Percentiles rank a stretch among this genome's conserved stretches.
Conservation (phyloP, 2,888 invertebrate genomes). For the Darwinula stevensoni region DNA sequence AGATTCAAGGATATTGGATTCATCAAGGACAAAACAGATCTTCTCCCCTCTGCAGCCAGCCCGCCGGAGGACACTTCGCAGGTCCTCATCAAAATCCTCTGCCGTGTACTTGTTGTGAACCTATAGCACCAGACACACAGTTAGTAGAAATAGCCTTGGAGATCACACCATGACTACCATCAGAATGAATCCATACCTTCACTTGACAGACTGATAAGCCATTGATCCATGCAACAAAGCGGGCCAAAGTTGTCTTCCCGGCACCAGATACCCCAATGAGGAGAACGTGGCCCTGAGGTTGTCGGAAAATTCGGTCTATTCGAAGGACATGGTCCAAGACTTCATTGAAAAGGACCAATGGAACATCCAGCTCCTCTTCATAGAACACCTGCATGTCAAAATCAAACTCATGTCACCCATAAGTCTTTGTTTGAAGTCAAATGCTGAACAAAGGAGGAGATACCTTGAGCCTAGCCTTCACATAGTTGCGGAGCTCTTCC, state of each 20-base stretch:
- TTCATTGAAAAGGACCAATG: constrained; percentile 90
- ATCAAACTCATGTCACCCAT: background rate
- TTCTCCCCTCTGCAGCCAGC: constrained; percentile 78
- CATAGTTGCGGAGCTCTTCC: constrained; percentile 81
- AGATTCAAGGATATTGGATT: constrained; percentile 93
- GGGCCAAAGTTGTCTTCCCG: constrained; percentile 91
- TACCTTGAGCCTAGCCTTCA: constrained; percentile 78
- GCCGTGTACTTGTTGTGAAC: constrained; percentile 97
- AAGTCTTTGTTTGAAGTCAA: too few relatives aligned
- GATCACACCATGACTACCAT: too few relatives aligned
- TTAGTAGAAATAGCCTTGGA: too few relatives aligned
- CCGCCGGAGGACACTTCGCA: constrained; percentile 48
- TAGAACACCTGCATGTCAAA: constrained; percentile 44
- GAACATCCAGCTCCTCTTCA: constrained; percentile 96
- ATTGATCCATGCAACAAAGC: constrained; percentile 99
- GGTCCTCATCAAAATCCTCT: constrained; percentile 94
- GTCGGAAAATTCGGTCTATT: constrained; percentile 95
- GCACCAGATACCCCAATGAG: constrained; percentile 96
- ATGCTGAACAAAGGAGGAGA: constrained; percentile 5
- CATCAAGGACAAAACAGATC: constrained; percentile 94
- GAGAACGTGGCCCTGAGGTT: constrained; percentile 89
- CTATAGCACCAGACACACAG: constrained; percentile 20
- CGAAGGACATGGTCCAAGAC: constrained; percentile 95
- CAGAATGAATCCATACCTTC: too few relatives aligned
- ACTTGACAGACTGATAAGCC: constrained; percentile 97